phyloP scores from a whole-genome alignment of 2,888 invertebrate species.

The Seladonia tumulorum region DNA sequence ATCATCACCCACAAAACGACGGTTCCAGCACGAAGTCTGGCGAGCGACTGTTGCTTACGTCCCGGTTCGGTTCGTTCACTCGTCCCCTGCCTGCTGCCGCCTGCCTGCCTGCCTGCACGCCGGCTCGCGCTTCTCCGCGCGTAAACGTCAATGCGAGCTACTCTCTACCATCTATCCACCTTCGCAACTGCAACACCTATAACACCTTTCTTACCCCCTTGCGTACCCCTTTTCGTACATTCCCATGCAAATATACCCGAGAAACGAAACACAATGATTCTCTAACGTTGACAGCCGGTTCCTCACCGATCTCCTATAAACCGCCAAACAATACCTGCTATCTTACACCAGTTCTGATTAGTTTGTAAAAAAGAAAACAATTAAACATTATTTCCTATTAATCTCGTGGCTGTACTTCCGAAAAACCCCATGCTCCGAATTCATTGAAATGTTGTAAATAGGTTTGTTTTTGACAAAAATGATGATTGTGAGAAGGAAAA shows the following conservation, averaged over 20 bases:
- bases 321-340: neutral
- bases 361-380: neutral
- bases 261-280: neutral
- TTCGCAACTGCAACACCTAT: slow-evolving; percentile 53
- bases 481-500: too few relatives aligned
- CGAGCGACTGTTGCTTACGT: slow-evolving; percentile 81
- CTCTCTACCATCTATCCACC: slow-evolving; percentile 50
- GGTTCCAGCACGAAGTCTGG: slow-evolving; percentile 70
- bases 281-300: neutral
- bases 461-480: too few relatives aligned
- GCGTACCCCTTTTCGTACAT: slow-evolving; percentile 25
- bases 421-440: too few relatives aligned
- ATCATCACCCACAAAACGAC: slow-evolving; percentile 41
- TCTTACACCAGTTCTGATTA: neutral
- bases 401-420: too few relatives aligned
- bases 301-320: neutral
- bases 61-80: slow-evolving; percentile 71
- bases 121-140: slow-evolving; percentile 70
- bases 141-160: slow-evolving; percentile 73
- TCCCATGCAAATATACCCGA: neutral
- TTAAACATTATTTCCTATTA: neutral
- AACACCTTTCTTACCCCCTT: slow-evolving; percentile 50
- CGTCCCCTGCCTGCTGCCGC: slow-evolving; percentile 24
- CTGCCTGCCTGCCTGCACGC: slow-evolving; percentile 52
- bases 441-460: too few relatives aligned